Evolutionary conservation across 1,140 invertebrate genomes (phyloP), one percentile per base, ranked within the genome.

Genomic region (Piezodorus guildinii): DNA sequence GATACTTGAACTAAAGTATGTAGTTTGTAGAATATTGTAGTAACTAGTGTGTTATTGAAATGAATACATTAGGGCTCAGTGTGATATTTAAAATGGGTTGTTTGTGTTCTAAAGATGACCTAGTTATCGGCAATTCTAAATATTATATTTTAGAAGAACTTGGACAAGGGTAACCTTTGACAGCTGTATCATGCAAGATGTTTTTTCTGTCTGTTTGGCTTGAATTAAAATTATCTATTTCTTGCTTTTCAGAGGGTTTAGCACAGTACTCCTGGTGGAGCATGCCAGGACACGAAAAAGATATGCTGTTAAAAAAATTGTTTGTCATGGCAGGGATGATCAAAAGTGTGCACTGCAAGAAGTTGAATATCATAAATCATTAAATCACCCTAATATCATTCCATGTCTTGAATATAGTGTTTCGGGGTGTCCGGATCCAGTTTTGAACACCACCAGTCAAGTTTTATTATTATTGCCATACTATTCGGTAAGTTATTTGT

Each of bases 221-320:
- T 10, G 12, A 10, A 6, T 10, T 39, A 8, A 39, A 27, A 27
- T 39, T 64, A 58, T 65, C 71, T 66, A 62, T 63, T 45, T 62
- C 65, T 52, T 70, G 70, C 63, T 69, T 78, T 82, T 65, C 72
- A 92, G 90, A 25, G 90, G 90, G 19, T 93, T 93, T 71, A 91
- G 89, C 72, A 83, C 83, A 64, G 87, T 94, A 62, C 83, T 86
- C 69, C 75, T 93, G 66, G 83, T 88, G 3, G 86, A 91, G 73
- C 85, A 91, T 75, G 69, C 75, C n/a, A 64, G 76, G n/a, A 85
- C 80, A 12, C 82, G 82, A 68, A 83, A 85, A 66, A 77, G 80
- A 63, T 91, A 83, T 79, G 91, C 90, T 14, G 73, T 92, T 44
- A 94, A 94, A 76, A 81, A 86, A 70, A 90, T 93, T 51, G 79